These are phyloP conservation scores for Trichonephila clavata DNA, from an alignment of 1,140 invertebrate species.

Conservation along the genomic window DNA sequence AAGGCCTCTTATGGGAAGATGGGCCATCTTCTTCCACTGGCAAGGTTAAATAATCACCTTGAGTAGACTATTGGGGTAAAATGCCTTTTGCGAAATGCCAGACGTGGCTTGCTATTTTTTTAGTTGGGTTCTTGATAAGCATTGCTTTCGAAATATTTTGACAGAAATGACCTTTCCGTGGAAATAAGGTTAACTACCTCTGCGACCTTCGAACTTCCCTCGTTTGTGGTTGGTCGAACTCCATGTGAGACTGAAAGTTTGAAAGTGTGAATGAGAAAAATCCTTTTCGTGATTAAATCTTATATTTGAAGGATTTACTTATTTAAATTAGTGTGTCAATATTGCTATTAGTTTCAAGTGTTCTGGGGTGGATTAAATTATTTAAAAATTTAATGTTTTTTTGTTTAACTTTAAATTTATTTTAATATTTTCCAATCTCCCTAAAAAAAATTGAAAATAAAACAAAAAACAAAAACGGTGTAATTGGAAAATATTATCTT, in stretches of 20 bases:
- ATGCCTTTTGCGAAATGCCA: not conserved
- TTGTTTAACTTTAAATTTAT: too few species aligned
- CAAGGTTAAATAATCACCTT: conserved; percentile 27
- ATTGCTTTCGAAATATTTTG: conserved; percentile 18
- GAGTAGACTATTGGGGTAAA: not conserved
- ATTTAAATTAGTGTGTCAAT: too few species aligned
- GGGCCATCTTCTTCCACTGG: not conserved
- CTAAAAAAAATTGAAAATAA: too few species aligned
- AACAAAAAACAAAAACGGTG: too few species aligned
- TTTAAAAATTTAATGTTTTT: not conserved
- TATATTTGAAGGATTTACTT: not conserved
- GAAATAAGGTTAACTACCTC: conserved; percentile 38
- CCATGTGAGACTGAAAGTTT: not conserved
- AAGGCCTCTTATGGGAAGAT: conserved; percentile 17
- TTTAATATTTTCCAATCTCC: too few species aligned
- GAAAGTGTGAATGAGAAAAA: not conserved
- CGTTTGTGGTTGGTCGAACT: not conserved
- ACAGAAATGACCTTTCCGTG: not conserved
- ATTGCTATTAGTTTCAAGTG: not conserved
- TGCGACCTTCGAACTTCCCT: not conserved
- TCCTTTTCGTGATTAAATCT: not conserved
- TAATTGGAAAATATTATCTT: too few species aligned
- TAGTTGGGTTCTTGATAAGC: not conserved
- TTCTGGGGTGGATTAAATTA: not conserved
- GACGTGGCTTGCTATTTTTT: not conserved